Evolutionary conservation across 2,113 vertebrate species (phyloP), one percentile per base, ranked within the genome.

Genomic region (Oryzias curvinotus): DNA sequence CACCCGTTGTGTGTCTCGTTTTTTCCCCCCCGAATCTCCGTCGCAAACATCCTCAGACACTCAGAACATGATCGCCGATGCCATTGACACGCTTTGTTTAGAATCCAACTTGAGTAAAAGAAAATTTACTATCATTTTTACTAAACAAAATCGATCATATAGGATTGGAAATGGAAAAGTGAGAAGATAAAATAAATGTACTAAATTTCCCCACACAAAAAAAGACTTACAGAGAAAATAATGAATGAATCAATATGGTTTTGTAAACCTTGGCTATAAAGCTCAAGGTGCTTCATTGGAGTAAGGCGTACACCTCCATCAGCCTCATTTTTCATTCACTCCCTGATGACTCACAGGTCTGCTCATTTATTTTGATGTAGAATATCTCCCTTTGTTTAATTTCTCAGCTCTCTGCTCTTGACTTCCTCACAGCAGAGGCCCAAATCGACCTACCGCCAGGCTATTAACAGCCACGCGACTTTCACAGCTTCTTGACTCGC

Each of bases 381-480:
- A 73, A 73, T 14, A 62, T 72, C 73, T 53, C 62, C 53, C 42
- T 62, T 67, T 70, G 65, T 75, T 77, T 67, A 41, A 83, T 72
- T 73, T 69, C 67, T 60, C 18, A 54, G 52, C 65, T 73, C 62
- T 80, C 64, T 69, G 71, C 67, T 76, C 81, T 83, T 58, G 71
- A 73, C 66, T 71, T 54, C 7, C 54, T 75, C 67, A 19, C 71
- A 62, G 66, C 14, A 15, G 75, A 50, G 10, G 1, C 8, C 28
- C 1, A 2, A 45, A 63, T 68, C 52, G 23, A 50, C 51, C 44
- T 52, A 66, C 41, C 30, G n/a, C 36, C 43, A 5, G 50, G 50
- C 52, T 57, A 52, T 64, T 59, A 65, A 44, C 56, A 70, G 51
- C 41, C 26, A 44, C 43, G 59, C 51, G 54, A 62, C 72, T 78